phyloP scores from a whole-genome alignment of 1,140 invertebrate genomes.

The Neomicropteryx cornuta region DNA sequence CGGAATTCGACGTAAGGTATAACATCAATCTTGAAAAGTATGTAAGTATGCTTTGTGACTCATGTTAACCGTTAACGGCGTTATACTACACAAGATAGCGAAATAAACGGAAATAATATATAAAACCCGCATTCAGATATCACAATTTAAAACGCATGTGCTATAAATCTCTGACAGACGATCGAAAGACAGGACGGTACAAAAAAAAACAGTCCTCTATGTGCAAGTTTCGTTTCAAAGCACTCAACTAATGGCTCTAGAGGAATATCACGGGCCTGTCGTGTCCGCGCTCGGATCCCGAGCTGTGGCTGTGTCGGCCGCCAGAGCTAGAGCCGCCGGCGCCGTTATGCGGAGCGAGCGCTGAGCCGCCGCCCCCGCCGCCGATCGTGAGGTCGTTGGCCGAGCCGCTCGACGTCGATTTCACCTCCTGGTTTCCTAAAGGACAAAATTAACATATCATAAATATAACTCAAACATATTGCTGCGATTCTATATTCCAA shows the following conservation, averaged over 20 bases:
- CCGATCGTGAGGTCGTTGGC: conserved; percentile 6
- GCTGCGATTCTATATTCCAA: background rate
- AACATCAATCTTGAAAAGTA: no score
- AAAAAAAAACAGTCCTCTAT: no score
- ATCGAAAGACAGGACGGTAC: no score
- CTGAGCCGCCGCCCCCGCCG: conserved; percentile 13
- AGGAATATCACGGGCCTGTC: conserved; percentile 33
- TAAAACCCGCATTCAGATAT: no score
- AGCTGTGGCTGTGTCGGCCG: conserved; percentile 24
- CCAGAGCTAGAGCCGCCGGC: conserved; percentile 20
- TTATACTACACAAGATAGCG: no score
- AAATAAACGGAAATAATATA: no score
- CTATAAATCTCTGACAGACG: no score
- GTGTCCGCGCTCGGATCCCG: conserved; percentile 24
- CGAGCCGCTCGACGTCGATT: conserved; percentile 27
- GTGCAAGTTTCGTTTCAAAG: no score
- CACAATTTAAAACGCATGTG: no score
- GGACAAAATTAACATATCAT: background rate
- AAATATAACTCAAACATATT: background rate
- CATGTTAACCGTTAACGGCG: no score
- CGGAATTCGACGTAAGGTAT: no score
- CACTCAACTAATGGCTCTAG: conserved; percentile 21
- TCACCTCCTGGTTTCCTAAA: conserved; percentile 19
- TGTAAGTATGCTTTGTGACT: no score
- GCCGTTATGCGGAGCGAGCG: conserved; percentile 10